A percentile compares a stretch with the other conserved stretches of the same genome.
These are phyloP conservation scores for Neodiprion lecontei DNA, from an alignment of 1,140 invertebrate species.

Conservation along the genomic window DNA sequence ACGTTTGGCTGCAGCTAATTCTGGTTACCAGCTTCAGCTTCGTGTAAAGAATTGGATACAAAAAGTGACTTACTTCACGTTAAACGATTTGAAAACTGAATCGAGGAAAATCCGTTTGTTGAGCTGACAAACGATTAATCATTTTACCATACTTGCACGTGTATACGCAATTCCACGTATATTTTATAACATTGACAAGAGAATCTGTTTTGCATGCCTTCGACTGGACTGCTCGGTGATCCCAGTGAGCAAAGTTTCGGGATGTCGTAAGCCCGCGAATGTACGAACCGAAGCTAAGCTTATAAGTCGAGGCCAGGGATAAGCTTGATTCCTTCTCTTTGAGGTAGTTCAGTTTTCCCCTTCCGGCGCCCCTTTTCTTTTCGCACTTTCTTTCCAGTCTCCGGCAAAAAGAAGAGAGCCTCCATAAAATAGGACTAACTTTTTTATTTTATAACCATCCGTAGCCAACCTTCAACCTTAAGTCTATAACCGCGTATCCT, in stretches of 20 bases:
- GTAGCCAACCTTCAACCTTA: constrained; percentile 8
- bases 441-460: constrained; percentile 16
- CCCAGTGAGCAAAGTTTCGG: background rate
- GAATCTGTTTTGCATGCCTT: background rate
- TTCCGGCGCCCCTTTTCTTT: background rate
- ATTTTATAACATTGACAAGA: too few species aligned
- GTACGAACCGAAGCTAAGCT: background rate
- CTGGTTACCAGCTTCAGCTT: too few species aligned
- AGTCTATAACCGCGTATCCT: background rate
- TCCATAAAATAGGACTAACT: constrained; percentile 33
- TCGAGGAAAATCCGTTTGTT: too few species aligned
- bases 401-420: constrained; percentile 25
- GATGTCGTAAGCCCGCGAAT: background rate
- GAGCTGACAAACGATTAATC: too few species aligned
- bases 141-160: too few species aligned
- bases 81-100: too few species aligned
- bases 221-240: background rate
- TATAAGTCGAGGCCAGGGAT: constrained; percentile 5
- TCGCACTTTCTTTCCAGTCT: background rate
- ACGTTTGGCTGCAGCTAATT: too few species aligned
- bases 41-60: background rate
- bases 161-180: too few species aligned
- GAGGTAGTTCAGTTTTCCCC: too few species aligned
- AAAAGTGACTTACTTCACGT: background rate
- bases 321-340: background rate